Evolutionary conservation across 2,888 invertebrate species (phyloP).

Genomic region (Netelia fuscicornis): DNA sequence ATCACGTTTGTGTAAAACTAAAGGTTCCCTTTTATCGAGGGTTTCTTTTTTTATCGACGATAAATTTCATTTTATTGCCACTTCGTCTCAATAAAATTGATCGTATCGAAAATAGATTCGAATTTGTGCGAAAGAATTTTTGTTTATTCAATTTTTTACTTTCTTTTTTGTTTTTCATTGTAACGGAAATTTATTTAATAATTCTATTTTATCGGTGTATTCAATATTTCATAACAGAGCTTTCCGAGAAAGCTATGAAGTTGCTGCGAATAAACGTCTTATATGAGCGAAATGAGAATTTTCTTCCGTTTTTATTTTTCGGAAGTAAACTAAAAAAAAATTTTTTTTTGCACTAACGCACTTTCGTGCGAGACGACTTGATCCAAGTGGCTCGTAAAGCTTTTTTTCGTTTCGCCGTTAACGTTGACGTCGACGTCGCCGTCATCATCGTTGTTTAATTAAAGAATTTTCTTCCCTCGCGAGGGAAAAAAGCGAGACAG

Average conservation of each 20-base stretch:
- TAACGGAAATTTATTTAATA: neutral
- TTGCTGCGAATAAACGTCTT: neutral
- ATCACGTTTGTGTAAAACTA: too few species aligned
- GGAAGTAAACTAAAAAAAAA: neutral
- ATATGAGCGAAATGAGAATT: slow-evolving; percentile 1
- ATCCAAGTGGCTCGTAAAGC: slow-evolving; percentile 29
- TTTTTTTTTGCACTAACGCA: slow-evolving; percentile 2
- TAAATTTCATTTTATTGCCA: too few species aligned
- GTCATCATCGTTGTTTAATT: slow-evolving; percentile 45
- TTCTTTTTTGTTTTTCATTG: neutral
- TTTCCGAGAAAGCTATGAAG: too few species aligned
- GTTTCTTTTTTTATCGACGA: neutral
- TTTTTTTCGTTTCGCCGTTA: neutral
- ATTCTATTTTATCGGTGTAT: neutral
- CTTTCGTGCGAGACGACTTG: neutral
- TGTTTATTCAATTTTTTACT: neutral
- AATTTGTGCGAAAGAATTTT: too few species aligned
- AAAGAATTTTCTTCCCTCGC: slow-evolving; percentile 37
- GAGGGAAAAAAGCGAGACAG: slow-evolving; percentile 3
- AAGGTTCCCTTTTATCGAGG: too few species aligned
- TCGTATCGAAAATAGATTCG: too few species aligned
- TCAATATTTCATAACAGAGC: too few species aligned
- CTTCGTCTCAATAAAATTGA: too few species aligned
- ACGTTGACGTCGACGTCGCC: slow-evolving; percentile 14
- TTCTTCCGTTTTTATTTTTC: too few species aligned